Evolutionary conservation across 2,888 invertebrate species (phyloP), one percentile per base, ranked within the genome.

Genomic region (Trichopoda pennipes): DNA sequence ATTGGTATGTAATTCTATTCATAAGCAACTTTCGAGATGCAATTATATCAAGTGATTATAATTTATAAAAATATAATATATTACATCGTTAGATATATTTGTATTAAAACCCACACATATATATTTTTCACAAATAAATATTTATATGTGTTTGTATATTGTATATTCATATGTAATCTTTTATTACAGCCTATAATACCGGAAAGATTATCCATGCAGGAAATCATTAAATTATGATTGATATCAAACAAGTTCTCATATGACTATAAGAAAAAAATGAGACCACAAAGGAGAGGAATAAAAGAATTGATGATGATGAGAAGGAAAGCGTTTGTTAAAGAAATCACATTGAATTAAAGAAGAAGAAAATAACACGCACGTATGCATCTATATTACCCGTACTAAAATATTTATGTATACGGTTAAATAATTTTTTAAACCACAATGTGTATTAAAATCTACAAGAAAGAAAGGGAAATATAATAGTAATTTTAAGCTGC

Each of bases 211-310:
- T 85, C 84, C 84, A 84, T 82, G 85, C 84, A 86, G 85, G 85
- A 86, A 83, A 84, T 86, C 85, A 86, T 86, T 86, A 86, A 86
- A 86, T 85, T 85, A 86, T 86, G 85, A 86, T 85, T 85, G 84
- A 81, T 80, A 85, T 74, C 72, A 74, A 79, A 82, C 70, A 82
- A 66, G 23, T 28, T 72, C 49, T 75, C 49, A 56, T 63, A 58
- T 60, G 61, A 28, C 4, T 44, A 16, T 64, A 16, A 32, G 19
- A 64, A 19, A 53, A 63, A 23, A 35, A 35, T 32, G 7, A 51
- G 47, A 47, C n/a, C n/a, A 60, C 10, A 19, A 53, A 60, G 47
- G 53, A 66, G 16, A 49, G 42, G 6, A 21, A 38, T 4, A 58
- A 19, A 49, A 17, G 32, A 4, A 17, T n/a, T 19, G 38, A 17